Percentiles rank a stretch among this genome's conserved stretches.
Conservation (phyloP, 2,797 vertebrate species). For the Lagodon rhomboides region DNA sequence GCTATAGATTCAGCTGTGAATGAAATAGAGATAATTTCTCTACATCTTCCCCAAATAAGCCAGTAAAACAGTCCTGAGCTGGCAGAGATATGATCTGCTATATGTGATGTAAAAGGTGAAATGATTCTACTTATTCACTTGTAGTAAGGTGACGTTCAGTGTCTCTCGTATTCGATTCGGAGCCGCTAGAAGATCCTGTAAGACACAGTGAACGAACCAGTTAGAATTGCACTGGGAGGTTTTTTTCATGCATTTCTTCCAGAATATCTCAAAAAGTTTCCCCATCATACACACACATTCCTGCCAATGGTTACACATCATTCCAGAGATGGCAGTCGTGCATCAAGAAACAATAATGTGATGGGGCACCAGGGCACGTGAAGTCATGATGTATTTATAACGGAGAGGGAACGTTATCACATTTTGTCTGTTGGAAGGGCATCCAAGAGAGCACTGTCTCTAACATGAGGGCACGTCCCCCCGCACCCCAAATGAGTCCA, state of each 20-base stretch:
- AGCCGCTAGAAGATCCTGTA: conserved; percentile 12
- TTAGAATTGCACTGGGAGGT: neutral
- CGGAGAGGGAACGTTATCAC: too few relatives aligned
- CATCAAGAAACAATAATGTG: too few relatives aligned
- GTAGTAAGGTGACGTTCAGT: accelerated
- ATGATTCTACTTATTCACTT: conserved; percentile 6
- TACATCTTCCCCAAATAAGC: neutral
- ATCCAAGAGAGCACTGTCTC: too few relatives aligned
- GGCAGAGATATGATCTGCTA: neutral
- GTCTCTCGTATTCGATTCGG: neutral
- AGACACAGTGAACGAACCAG: neutral
- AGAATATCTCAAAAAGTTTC: too few relatives aligned
- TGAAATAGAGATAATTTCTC: neutral
- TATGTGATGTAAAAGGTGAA: neutral
- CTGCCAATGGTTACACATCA: too few relatives aligned
- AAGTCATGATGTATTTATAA: too few relatives aligned
- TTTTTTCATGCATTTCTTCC: neutral
- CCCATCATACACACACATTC: too few relatives aligned
- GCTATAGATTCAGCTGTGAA: neutral
- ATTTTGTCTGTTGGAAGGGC: too few relatives aligned
- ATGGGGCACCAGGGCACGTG: too few relatives aligned
- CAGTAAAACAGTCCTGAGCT: neutral
- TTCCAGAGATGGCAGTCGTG: too few relatives aligned
- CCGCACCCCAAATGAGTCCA: too few relatives aligned
- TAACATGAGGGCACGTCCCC: too few relatives aligned